Base-by-base conservation (phyloP, 1,140 invertebrate species). In the Hylaeus volcanicus region DNA sequence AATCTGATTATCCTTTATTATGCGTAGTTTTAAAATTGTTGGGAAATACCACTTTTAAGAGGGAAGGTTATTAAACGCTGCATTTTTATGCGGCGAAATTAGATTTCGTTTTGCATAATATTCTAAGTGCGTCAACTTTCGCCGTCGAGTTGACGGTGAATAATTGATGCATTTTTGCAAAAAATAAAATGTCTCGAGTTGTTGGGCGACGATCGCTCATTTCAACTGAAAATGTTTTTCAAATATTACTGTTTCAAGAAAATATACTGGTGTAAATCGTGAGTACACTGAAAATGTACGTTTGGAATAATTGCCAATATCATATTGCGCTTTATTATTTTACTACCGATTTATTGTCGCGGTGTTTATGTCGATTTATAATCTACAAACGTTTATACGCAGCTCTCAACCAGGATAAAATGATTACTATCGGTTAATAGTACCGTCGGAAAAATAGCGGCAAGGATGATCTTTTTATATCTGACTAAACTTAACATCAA, bases 1-100 rank as follows among this genome's bases (percentile, higher is more conserved):
- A 51, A 63, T 79, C 51, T 73, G 15, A 79, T 72, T 79, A 72
- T 15, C n/a, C 15, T 37, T n/a, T 45, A 43, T 39, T 68, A n/a
- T 26, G 43, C 61, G 39, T 41, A 12, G 43, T 68, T 68, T 51
- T 37, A 53, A 68, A 68, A 68, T 68, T 68, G 66, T 45, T 51
- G 45, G 5, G 26, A 37, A 37, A 68, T 64, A 55, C 15, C 51
- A 9, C 11, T 53, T 64, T 74, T 43, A 3, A 9, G 1, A 39
- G 9, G 48, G 11, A 26, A 3, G 58, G 63, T 64, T 53, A 64
- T 65, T 15, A 65, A 74, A 41, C 39, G 45, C 11, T 48, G 65
- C n/a, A 68, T 65, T 65, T 51, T 45, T 5, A 45, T 26, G 41
- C 41, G 11, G 14, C 15, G 43, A 65, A 48, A 65, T 65, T 65